Conservation (phyloP, 2,888 invertebrate species). For the Pristionchus mayeri region DNA sequence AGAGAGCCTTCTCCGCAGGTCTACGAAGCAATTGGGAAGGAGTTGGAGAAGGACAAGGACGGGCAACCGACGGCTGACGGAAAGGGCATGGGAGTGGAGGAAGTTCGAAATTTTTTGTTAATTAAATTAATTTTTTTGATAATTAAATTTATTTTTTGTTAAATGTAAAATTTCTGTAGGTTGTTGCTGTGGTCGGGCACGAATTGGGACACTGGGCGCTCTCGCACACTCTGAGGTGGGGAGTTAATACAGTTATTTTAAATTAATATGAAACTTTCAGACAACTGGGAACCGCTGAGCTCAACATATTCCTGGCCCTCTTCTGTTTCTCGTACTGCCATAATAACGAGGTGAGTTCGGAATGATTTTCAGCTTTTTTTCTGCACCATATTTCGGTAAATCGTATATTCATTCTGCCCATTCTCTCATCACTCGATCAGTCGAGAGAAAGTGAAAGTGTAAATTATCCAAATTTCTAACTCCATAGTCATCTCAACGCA, state of each 20-base stretch:
- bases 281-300: constrained; percentile 83
- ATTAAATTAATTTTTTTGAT: too few species aligned
- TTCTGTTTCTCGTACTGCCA: constrained; percentile 82
- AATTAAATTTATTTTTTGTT: too few species aligned
- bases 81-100: constrained; percentile 49
- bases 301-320: constrained; percentile 82
- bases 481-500: too few species aligned
- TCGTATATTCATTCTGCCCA: too few species aligned
- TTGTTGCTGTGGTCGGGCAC: constrained; percentile 94
- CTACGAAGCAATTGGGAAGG: constrained; percentile 6
- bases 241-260: too few species aligned
- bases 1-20: too few species aligned
- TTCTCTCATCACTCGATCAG: too few species aligned
- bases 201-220: constrained; percentile 98
- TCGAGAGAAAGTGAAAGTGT: background rate
- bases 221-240: constrained; percentile 88
- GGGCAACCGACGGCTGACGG: constrained; percentile 23
- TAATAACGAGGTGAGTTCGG: constrained; percentile 46
- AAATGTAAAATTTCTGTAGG: constrained; percentile 79
- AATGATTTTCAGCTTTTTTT: too few species aligned
- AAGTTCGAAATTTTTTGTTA: background rate
- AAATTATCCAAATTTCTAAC: background rate
- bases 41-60: constrained; percentile 63
- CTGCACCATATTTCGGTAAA: too few species aligned
- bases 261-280: too few species aligned